Base-by-base conservation (phyloP, 1,140 invertebrate genomes). In the Heliconius hermathena region DNA sequence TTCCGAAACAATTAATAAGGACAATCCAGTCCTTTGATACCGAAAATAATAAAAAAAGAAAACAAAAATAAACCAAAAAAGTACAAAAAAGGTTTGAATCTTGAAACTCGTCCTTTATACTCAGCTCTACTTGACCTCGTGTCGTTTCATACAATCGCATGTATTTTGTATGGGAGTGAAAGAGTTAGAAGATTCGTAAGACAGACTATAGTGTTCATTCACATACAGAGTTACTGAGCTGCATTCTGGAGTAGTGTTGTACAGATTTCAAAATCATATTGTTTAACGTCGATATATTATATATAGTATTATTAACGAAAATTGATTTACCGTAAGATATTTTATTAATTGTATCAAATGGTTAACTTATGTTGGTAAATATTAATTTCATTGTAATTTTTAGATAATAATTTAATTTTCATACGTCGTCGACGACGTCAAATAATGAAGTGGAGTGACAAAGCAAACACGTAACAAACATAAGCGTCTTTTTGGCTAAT, bases 191-290 rank as follows among this genome's bases (percentile, higher is more conserved):
- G 26, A 77, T 81, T 74, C 79, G 80, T 82, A 81, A 84, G 72
- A 72, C 82, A 76, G 78, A 79, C 84, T 90, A 81, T 83, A 89
- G 88, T 87, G 88, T 92, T 91, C 91, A 93, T 93, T 93, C 88
- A 92, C 85, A 84, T 82, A 87, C 85, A 83, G 86, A 89, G 85
- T 88, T 83, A 91, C 89, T 89, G 90, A 87, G 81, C 90, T 83
- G 86, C 91, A 93, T 93, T 93, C 91, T 92, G 83, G 29, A 60
- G 71, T 89, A 89, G 90, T 85, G 89, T 79, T 90, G 90, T 80
- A 66, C n/a, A 13, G 20, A 60, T 82, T 72, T 83, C 78, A 76
- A 66, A 26, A 66, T 66, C 11, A 13, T 66, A 4, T 26, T 66
- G 1, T 66, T 66, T 80, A 71, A 72, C 74, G 22, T 74, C 26